phyloP scores from a whole-genome alignment of 2,797 vertebrate genomes.

The Ammospiza maritima region DNA sequence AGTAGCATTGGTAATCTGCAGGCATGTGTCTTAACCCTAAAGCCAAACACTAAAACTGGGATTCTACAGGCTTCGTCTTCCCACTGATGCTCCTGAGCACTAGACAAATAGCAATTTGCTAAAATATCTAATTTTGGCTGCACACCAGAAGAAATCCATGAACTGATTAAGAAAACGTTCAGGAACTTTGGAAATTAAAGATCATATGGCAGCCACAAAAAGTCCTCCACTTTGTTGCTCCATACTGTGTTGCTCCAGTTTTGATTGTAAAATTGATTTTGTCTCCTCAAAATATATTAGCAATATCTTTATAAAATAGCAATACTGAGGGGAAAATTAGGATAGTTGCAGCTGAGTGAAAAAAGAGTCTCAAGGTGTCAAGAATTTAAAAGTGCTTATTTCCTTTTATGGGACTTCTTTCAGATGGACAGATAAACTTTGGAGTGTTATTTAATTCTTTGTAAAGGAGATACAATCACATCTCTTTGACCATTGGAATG shows the following conservation, averaged over 20 bases:
- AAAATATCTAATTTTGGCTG: not conserved
- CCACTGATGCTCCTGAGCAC: not conserved
- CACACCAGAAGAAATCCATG: not conserved
- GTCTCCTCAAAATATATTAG: not conserved
- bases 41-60: not conserved
- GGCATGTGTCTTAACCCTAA: not conserved
- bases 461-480: conserved; percentile 20
- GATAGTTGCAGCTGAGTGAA: not conserved
- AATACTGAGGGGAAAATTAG: not conserved
- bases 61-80: not conserved
- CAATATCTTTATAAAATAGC: not conserved
- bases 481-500: conserved; percentile 55
- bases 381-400: conserved; percentile 32
- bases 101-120: not conserved
- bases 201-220: not conserved
- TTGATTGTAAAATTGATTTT: not conserved
- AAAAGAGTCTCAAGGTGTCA: not conserved
- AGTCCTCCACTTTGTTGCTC: not conserved
- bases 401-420: not conserved
- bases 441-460: conserved; percentile 24
- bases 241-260: not conserved
- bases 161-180: not conserved
- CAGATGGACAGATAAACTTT: not conserved
- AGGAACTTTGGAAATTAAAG: not conserved
- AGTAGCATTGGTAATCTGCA: not conserved